Evolutionary conservation across 2,888 invertebrate species (phyloP), one percentile per base, ranked within the genome.

Genomic region (Parthenolecanium corni): DNA sequence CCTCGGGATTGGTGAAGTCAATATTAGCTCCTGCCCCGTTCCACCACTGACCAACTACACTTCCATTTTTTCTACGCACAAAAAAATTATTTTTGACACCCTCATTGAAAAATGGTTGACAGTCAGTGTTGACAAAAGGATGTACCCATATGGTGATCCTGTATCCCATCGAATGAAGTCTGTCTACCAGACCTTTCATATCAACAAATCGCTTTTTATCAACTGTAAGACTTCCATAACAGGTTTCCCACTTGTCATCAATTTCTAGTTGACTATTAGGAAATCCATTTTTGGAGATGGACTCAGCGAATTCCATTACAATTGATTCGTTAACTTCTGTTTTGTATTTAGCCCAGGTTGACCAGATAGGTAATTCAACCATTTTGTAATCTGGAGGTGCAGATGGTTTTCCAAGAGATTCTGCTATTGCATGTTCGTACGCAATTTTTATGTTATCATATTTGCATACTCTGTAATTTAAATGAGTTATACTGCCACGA

Each of bases 161-260:
- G 72, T 86, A 88, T 0, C 85, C 85, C 64, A 81, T 4, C 20
- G 9, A 44, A 38, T 64, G 63, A 21, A 91, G 75, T 51, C 79
- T 75, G 36, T 76, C 73, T 0, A 84, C 77, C 14, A 88, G 76
- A 53, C 76, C 72, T 57, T 76, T 79, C 14, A 88, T 79, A 67
- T 86, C 75, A 0, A 84, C 82, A 69, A 91, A 85, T 71, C 85
- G 87, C 6, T 72, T 74, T 20, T 76, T 74, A 67, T 87, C 79
- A 65, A 93, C 38, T 11, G 49, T 58, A 58, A 87, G 75, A 1
- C 89, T 85, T 0, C 93, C 93, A 71, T 91, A 90, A 71, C 87
- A 86, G 11, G 81, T 80, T 73, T 92, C 90, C 89, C 91, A 92
- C 25, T 83, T 80, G 70, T 92, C 92, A 69, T 92, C 91, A 64